These are phyloP conservation scores for Dicaeum eximium DNA, from an alignment of 2,113 vertebrate genomes.

Conservation along the genomic window DNA sequence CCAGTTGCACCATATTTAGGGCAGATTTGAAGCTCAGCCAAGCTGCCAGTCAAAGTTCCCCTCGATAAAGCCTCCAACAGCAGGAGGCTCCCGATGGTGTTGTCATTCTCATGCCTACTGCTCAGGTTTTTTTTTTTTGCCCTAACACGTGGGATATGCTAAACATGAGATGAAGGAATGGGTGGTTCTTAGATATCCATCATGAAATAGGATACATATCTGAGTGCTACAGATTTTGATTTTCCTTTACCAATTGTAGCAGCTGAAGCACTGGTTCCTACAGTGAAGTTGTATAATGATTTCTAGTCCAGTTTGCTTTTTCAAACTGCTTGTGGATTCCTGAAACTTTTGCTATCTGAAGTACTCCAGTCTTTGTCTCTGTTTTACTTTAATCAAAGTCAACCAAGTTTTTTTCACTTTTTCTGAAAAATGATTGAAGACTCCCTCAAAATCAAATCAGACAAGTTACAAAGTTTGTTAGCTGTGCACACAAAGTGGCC, in stretches of 20 bases:
- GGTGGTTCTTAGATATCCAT: background rate
- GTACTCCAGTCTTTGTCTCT: background rate
- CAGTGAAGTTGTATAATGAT: background rate
- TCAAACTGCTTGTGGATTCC: background rate
- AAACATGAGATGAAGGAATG: background rate
- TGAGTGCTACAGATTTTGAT: background rate
- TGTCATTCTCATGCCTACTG: slow-evolving; percentile 71
- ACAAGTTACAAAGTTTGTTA: background rate
- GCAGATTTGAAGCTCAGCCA: slow-evolving; percentile 67
- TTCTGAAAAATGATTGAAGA: background rate
- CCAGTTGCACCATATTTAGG: slow-evolving; percentile 55
- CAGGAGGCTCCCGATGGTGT: slow-evolving; percentile 63
- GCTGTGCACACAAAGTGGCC: background rate
- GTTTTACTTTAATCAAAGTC: background rate
- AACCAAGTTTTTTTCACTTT: background rate
- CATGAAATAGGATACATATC: background rate
- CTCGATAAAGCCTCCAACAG: slow-evolving; percentile 63
- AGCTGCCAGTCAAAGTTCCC: slow-evolving; percentile 68
- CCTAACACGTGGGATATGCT: slow-evolving; percentile 30
- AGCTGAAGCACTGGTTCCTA: background rate
- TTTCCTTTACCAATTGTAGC: background rate
- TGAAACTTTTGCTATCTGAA: background rate
- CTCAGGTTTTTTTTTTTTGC: slow-evolving; percentile 62
- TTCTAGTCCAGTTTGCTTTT: background rate
- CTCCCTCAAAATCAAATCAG: background rate